Conservation (phyloP, 2,113 vertebrate species). For the Trachemys scripta region DNA sequence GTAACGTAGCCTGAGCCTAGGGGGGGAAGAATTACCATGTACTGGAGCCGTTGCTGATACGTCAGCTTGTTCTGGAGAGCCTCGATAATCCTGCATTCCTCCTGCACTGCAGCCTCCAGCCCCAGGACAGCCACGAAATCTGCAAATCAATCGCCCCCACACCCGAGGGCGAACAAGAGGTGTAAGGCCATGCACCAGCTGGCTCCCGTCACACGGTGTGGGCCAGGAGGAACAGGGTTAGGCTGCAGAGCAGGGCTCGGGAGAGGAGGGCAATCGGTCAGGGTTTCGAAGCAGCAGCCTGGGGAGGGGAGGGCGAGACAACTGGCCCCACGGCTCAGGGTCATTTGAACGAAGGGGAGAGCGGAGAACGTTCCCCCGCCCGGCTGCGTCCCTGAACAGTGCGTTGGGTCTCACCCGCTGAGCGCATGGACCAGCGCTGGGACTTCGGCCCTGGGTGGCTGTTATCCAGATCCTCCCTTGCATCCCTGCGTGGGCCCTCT, state of each 20-base stretch:
- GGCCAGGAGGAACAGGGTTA: not conserved
- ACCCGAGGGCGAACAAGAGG: accelerated
- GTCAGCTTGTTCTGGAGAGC: constrained; percentile 65
- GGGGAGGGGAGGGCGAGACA: too few relatives aligned
- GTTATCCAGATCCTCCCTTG: not conserved
- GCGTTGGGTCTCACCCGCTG: not conserved
- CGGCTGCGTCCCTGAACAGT: too few relatives aligned
- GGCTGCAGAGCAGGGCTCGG: too few relatives aligned
- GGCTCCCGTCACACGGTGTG: too few relatives aligned
- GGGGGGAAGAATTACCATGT: constrained; percentile 35
- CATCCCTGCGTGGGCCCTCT: too few relatives aligned
- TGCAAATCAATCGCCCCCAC: not conserved
- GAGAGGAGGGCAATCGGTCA: not conserved
- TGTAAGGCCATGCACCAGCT: not conserved
- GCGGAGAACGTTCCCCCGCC: not conserved
- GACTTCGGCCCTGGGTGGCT: not conserved
- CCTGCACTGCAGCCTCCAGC: constrained; percentile 5
- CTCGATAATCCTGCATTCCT: constrained; percentile 50
- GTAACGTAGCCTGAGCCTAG: not conserved
- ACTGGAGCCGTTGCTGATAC: constrained; percentile 58
- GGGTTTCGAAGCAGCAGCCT: not conserved
- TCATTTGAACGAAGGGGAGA: not conserved
- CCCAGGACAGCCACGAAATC: constrained; percentile 55
- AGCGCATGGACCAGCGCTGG: not conserved
- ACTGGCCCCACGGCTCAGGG: not conserved